A percentile compares a stretch with the other conserved stretches of the same genome.
These are phyloP conservation scores for Acleris sparsana DNA, from an alignment of 2,888 invertebrate species.

Conservation along the genomic window DNA sequence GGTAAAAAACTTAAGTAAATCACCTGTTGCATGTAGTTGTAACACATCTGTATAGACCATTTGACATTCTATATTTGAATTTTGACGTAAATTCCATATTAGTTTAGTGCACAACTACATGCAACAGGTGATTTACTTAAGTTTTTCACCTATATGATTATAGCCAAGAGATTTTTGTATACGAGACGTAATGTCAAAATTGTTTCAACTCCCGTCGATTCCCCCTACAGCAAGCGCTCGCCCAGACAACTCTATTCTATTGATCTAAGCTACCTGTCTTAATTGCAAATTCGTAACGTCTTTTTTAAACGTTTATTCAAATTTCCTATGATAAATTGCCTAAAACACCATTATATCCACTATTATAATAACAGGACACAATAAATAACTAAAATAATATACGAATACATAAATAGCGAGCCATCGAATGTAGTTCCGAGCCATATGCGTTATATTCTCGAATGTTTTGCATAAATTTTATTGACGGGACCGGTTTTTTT, in stretches of 20 bases:
- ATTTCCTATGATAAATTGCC: slow-evolving; percentile 2
- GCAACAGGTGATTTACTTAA: too few relatives aligned
- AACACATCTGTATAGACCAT: too few relatives aligned
- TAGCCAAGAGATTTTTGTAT: not conserved
- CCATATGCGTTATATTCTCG: slow-evolving; percentile 11
- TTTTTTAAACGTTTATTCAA: slow-evolving; percentile 11
- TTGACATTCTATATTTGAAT: too few relatives aligned
- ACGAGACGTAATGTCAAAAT: not conserved
- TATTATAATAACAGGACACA: slow-evolving; percentile 1
- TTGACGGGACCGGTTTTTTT: slow-evolving; percentile 29
- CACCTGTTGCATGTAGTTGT: too few relatives aligned
- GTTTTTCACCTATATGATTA: too few relatives aligned
- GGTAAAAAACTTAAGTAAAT: too few relatives aligned
- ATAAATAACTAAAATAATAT: slow-evolving; percentile 18
- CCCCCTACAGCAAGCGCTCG: too few relatives aligned
- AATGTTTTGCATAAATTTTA: slow-evolving; percentile 36
- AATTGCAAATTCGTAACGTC: not conserved
- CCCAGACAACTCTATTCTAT: too few relatives aligned
- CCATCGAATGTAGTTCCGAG: slow-evolving; percentile 20
- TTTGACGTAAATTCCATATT: too few relatives aligned
- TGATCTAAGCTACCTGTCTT: slow-evolving; percentile 7
- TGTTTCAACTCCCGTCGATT: too few relatives aligned
- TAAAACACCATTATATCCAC: slow-evolving; percentile 5
- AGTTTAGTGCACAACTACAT: too few relatives aligned
- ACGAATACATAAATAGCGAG: slow-evolving; percentile 2